Base-by-base conservation (phyloP, 2,888 invertebrate species). In the Stomorhina lunata region DNA sequence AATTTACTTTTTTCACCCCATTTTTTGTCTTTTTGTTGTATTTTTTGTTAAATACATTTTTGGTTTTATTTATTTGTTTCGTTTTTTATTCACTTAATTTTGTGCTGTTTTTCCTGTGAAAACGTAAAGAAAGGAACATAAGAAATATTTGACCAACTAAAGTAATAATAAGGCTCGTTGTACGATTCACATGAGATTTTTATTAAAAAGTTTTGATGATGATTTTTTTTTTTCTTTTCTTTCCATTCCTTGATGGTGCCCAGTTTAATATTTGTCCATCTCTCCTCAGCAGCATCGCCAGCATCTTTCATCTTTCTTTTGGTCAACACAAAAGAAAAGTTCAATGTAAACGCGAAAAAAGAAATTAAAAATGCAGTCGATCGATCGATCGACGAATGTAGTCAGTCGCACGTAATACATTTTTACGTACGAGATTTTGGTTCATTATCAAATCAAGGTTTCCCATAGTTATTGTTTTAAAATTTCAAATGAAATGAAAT, bases 171-270 rank as follows among this genome's bases (percentile, higher is more conserved):
- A 73, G 48, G 37, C 37, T 53, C 40, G 34, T 50, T 48, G 37
- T 37, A 37, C 68, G 48, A 55, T 73, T 76, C 78, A 59, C 81
- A 84, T 84, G 88, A 83, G 86, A 76, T 68, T 76, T 68, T 76
- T 68, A 50, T 66, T 59, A 68, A 34, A 15, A 75, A 34, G 43
- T 57, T 66, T 45, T 66, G n/a, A n/a, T n/a, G n/a, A n/a, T n/a
- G n/a, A n/a, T n/a, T n/a, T n/a, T n/a, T n/a, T n/a, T n/a, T n/a
- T n/a, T n/a, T n/a, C n/a, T n/a, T n/a, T n/a, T n/a, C n/a, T n/a
- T n/a, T n/a, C n/a, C n/a, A n/a, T n/a, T n/a, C n/a, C n/a, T n/a
- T n/a, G n/a, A 66, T 45, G 53, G 43, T 73, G 43, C 15, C 22
- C 61, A 63, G 22, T 53, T 73, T 29, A 63, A 55, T 22, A 22